Evolutionary conservation across 2,113 vertebrate species (phyloP).

Genomic region (Ariopsis seemanni): DNA sequence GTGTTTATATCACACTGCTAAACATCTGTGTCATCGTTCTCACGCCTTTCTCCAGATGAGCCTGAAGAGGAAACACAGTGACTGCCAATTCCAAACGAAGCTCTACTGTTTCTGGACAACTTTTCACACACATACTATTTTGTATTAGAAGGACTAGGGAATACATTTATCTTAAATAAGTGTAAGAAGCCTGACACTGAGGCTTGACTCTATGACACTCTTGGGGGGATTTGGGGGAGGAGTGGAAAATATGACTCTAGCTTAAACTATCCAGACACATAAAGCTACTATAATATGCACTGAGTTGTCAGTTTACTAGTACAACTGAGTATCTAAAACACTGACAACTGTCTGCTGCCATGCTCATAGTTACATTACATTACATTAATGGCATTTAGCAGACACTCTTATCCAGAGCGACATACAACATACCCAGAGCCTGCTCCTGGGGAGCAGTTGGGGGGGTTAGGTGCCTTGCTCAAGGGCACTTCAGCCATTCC

Average conservation of each 20-base stretch:
- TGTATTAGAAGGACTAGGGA: neutral
- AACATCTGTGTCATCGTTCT: slow-evolving; percentile 47
- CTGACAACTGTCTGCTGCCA: no score
- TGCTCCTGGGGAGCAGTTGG: no score
- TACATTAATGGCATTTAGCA: no score
- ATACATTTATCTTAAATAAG: neutral
- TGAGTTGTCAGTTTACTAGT: neutral
- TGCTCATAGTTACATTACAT: no score
- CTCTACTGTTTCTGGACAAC: neutral
- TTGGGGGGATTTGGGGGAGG: no score
- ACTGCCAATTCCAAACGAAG: neutral
- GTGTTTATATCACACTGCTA: slow-evolving; percentile 41
- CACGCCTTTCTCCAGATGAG: slow-evolving; percentile 20
- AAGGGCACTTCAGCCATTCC: no score
- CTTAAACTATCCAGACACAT: neutral
- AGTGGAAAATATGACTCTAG: neutral
- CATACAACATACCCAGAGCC: no score
- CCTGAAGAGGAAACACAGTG: slow-evolving; percentile 3
- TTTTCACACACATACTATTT: neutral
- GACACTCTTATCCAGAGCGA: no score
- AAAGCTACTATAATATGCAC: neutral
- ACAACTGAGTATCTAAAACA: no score
- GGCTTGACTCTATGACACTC: neutral
- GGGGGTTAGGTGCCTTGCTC: no score
- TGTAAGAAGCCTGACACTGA: neutral